These are phyloP conservation scores for Sycophila texana DNA, from an alignment of 2,888 invertebrate genomes.

Conservation along the genomic window DNA sequence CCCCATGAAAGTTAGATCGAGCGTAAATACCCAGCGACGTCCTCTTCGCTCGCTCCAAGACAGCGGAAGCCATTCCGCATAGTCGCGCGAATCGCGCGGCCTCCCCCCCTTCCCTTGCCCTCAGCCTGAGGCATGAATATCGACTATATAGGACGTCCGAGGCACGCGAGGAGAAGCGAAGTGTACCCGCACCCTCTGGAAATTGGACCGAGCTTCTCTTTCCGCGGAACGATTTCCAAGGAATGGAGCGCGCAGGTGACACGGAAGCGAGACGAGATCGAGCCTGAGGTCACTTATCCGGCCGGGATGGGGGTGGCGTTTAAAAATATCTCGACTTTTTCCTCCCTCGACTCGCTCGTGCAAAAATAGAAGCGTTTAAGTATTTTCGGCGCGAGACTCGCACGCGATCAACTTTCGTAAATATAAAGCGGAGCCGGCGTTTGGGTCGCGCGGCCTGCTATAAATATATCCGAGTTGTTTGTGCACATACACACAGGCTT, in stretches of 20 bases:
- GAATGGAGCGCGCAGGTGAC: conserved; percentile 9
- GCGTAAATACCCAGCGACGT: neutral
- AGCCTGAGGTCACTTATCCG: neutral
- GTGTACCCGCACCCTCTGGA: conserved; percentile 10
- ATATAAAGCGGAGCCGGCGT: too few species aligned
- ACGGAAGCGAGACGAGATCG: neutral
- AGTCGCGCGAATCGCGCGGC: too few species aligned
- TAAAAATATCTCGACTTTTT: neutral
- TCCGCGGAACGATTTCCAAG: conserved; percentile 24
- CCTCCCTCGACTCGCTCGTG: neutral
- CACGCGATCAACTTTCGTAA: too few species aligned
- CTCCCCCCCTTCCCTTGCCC: neutral
- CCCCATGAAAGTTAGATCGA: too few species aligned
- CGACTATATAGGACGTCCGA: neutral
- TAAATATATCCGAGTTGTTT: too few species aligned
- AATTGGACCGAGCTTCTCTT: conserved; percentile 38
- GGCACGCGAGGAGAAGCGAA: neutral
- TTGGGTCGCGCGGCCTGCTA: too few species aligned
- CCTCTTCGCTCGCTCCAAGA: conserved; percentile 7
- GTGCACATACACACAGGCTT: too few species aligned
- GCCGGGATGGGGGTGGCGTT: neutral
- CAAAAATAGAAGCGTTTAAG: too few species aligned
- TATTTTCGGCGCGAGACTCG: too few species aligned
- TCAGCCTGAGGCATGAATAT: neutral
- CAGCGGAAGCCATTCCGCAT: too few species aligned